Percentiles rank a stretch among this genome's conserved stretches.
phyloP scores from a whole-genome alignment of 2,113 vertebrate genomes.

The Excalfactoria chinensis region DNA sequence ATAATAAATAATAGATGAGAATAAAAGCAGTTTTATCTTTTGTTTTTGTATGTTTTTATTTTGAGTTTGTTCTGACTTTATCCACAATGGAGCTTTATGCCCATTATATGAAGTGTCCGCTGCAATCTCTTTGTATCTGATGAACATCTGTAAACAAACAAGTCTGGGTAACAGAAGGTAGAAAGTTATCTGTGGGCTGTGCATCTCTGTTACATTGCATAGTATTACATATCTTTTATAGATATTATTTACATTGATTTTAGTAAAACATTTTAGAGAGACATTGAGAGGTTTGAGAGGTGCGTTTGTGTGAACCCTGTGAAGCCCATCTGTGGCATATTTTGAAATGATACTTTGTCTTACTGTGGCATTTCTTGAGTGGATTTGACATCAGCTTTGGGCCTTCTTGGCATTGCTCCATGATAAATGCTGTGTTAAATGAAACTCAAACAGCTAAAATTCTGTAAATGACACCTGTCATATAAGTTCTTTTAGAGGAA shows the following conservation, averaged over 20 bases:
- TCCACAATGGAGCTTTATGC: not conserved
- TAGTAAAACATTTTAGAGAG: not conserved
- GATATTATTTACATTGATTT: not conserved
- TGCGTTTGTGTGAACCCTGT: not conserved
- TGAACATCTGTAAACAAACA: not conserved
- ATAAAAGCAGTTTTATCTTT: not conserved
- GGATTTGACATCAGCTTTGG: not conserved
- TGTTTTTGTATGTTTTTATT: not conserved
- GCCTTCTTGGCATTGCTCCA: not conserved
- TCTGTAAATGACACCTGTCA: not conserved
- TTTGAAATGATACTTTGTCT: not conserved
- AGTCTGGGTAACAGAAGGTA: not conserved
- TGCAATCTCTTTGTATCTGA: not conserved
- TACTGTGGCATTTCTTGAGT: not conserved
- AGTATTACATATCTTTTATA: not conserved
- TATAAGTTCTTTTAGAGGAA: not conserved
- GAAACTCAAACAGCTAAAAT: not conserved
- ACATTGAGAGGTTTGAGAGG: not conserved
- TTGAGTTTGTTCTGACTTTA: not conserved
- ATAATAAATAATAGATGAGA: slow-evolving; percentile 1
- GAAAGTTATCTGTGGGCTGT: not conserved
- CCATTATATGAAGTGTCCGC: not conserved
- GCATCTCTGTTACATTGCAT: not conserved
- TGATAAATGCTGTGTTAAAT: not conserved
- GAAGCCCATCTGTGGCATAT: not conserved